Conservation (phyloP, 2,888 invertebrate genomes). For the Protodeltote pygarga region DNA sequence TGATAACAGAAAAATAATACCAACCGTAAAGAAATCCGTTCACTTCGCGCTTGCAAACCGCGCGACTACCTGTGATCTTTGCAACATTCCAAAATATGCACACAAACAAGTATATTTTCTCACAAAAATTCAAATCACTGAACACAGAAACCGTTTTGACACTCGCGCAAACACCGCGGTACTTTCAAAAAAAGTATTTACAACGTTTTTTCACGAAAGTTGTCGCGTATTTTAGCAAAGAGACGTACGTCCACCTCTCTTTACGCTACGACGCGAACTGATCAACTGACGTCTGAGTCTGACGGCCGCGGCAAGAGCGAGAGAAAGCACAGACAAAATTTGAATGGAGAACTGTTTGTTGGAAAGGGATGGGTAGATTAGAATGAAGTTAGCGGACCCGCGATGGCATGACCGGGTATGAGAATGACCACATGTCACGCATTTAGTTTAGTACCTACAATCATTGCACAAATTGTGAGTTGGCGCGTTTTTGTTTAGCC, state of each 20-base stretch:
- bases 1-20: slow-evolving; percentile 70
- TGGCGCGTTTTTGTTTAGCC: slow-evolving; percentile 79
- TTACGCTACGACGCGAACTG: slow-evolving; percentile 65
- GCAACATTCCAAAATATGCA: slow-evolving; percentile 77
- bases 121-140: slow-evolving; percentile 54
- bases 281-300: no score
- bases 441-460: slow-evolving; percentile 73
- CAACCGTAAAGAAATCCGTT: slow-evolving; percentile 69
- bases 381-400: slow-evolving; percentile 71
- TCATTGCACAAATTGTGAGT: slow-evolving; percentile 78
- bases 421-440: slow-evolving; percentile 84
- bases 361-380: slow-evolving; percentile 59
- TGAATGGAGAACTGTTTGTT: slow-evolving; percentile 54
- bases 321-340: slow-evolving; percentile 67
- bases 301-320: slow-evolving; percentile 66
- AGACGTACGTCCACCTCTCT: slow-evolving; percentile 50
- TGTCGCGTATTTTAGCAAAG: slow-evolving; percentile 58
- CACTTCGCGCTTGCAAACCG: slow-evolving; percentile 57
- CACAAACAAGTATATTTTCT: slow-evolving; percentile 55
- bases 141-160: slow-evolving; percentile 59
- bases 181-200: slow-evolving; percentile 70
- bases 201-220: slow-evolving; percentile 80
- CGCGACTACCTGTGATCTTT: slow-evolving; percentile 63
- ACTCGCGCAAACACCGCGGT: slow-evolving; percentile 59
- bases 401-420: slow-evolving; percentile 71